Percentiles rank a stretch among this genome's conserved stretches.
Conservation (phyloP, 2,888 invertebrate species). For the Drymonia ruficornis region DNA sequence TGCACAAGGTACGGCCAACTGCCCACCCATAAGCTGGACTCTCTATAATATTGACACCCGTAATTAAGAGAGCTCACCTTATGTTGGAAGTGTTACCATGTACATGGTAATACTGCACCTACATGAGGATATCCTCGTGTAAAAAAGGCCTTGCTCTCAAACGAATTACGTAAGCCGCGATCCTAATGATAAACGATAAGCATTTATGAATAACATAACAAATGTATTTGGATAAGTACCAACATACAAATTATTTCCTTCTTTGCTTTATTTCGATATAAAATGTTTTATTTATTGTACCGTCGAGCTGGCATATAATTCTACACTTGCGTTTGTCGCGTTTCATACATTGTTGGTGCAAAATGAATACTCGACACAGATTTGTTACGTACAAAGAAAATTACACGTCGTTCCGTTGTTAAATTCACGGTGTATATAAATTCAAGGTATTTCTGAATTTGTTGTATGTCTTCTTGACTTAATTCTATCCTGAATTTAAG, state of each 20-base stretch:
- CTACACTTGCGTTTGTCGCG: background rate
- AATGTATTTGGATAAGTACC: slow-evolving; percentile 33
- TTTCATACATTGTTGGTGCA: slow-evolving; percentile 14
- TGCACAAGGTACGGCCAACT: too few species aligned
- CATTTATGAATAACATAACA: slow-evolving; percentile 24
- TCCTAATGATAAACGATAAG: background rate
- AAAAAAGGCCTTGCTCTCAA: background rate
- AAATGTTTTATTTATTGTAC: slow-evolving; percentile 22
- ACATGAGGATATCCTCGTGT: too few species aligned
- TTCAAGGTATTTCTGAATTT: background rate
- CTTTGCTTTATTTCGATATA: slow-evolving; percentile 19
- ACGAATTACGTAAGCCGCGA: background rate
- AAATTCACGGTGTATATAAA: background rate
- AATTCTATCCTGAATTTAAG: background rate
- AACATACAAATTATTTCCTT: slow-evolving; percentile 30
- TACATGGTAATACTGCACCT: too few species aligned
- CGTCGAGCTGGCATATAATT: slow-evolving; percentile 9
- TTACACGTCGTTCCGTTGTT: background rate
- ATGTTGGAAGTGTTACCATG: too few species aligned
- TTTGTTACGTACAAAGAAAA: slow-evolving; percentile 10
- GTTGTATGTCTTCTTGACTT: background rate
- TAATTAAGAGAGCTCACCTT: too few species aligned
- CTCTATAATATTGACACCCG: too few species aligned
- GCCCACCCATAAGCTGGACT: too few species aligned
- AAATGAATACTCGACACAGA: slow-evolving; percentile 10